Base-by-base conservation (phyloP, 2,113 vertebrate species). In the Murina feae region DNA sequence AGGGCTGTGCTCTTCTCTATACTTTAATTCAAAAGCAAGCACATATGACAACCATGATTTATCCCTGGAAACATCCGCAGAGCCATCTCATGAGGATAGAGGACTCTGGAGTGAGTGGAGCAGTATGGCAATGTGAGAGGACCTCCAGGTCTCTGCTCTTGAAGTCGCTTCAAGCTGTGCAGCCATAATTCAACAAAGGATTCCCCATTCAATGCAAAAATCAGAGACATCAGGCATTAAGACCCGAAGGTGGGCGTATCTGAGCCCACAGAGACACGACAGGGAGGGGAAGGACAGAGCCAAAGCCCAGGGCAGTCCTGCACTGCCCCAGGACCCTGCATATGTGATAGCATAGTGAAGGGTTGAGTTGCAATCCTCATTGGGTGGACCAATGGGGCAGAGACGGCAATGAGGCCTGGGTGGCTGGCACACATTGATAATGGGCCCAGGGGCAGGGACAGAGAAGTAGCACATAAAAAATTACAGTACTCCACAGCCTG, bases 21-120 rank as follows among this genome's bases (percentile, higher is more conserved):
- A 44, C 28, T 74, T 79, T n/a, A 49, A 95, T 94, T 75, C 90
- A 16, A 23, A 12, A 88, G 82, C 92, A 95, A 65, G 49, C 95
- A 96, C 84, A 55, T 44, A 66, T 49, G 17, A 65, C 39, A 35
- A 74, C 83, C 37, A 42, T 82, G 21, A 44, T 30, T 55, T 93
- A 91, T 55, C 88, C 30, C 95, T 93, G 60, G 85, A 97, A 98
- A 93, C 28, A 39, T 89, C 86, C 95, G 74, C 86, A 92, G 94
- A 94, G 20, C 23, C 85, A 90, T 96, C 85, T 83, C 92, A 35
- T 91, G 95, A 88, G 63, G 69, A 86, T 17, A 47, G 53, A 90
- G 84, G 66, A 86, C 51, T 96, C 85, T 87, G n/a, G 12, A 37
- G 21, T 37, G 76, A 55, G 21, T 2, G 53, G 21, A 55, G 76